Percentiles rank a stretch among this genome's conserved stretches.
These are phyloP conservation scores for Hylyphantes graminicola DNA, from an alignment of 1,140 invertebrate species.

Conservation along the genomic window DNA sequence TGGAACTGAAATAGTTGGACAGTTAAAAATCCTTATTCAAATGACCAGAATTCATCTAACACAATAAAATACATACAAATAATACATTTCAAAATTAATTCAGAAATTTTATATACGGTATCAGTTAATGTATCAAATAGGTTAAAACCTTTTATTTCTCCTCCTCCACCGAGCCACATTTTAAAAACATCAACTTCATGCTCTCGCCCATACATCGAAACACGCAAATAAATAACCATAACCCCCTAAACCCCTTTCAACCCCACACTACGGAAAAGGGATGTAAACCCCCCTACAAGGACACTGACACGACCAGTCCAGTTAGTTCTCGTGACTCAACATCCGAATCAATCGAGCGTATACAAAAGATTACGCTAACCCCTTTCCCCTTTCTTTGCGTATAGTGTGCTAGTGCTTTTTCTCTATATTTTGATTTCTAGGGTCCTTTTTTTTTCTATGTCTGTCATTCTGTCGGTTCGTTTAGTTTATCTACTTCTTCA, in stretches of 20 bases:
- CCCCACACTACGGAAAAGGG: background rate
- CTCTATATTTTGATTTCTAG: too few species aligned
- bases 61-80: too few species aligned
- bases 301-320: constrained; percentile 46
- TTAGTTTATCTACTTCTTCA: background rate
- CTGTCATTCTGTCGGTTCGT: background rate
- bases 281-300: constrained; percentile 3
- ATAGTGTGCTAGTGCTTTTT: too few species aligned
- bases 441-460: background rate
- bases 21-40: too few species aligned
- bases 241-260: background rate
- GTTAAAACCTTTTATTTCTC: too few species aligned
- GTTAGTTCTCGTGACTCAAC: constrained; percentile 47
- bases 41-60: too few species aligned
- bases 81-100: too few species aligned
- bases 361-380: constrained; percentile 39
- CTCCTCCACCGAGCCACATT: too few species aligned
- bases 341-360: constrained; percentile 41
- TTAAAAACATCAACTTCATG: too few species aligned
- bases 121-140: too few species aligned
- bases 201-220: background rate
- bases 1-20: too few species aligned
- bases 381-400: background rate
- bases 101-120: too few species aligned
- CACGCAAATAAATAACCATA: constrained; percentile 52